Base-by-base conservation (phyloP, 1,140 invertebrate species). In the Saccostrea echinata region DNA sequence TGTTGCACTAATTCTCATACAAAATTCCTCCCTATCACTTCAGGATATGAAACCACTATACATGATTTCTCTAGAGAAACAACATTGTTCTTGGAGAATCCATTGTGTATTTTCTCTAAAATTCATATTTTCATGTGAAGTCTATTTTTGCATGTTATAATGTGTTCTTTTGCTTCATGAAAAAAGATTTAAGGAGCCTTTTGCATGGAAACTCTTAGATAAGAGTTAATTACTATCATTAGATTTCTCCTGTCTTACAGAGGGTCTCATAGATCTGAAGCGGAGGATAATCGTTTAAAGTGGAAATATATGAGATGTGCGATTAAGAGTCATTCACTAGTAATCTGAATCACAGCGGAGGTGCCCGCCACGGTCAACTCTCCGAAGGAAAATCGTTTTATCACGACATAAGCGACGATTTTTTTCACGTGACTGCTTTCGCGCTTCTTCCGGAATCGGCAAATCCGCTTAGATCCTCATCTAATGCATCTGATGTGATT, bases 391-490 rank as follows among this genome's bases (percentile, higher is more conserved):
- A 30, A 11, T 61, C n/a, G 55, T 16, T 61, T 61, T 21, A 61
- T 76, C 68, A 27, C 11, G 68, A 76, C 30, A 30, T 76, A 76
- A 76, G 68, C 68, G 68, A 30, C 68, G 16, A 27, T 13, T 76
- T 76, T n/a, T 76, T 76, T 8, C 68, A 76, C 68, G 24, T 76
- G 68, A 76, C 27, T 76, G 68, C 68, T 30, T 76, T 76, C 11
- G 24, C 33, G 68, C 68, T 30, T 76, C 68, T 76, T 18, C 68
- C 68, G 68, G 68, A 76, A 76, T 27, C 68, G 13, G 11, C 9
- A 76, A 18, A 27, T 2, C 68, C 68, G 68, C 68, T 76, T 76
- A 76, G 68, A 33, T 30, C 68, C 6, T 18, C 68, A 16, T 16
- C 24, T 76, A 76, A 33, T 76, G 30, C 27, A 11, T 27, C 27